Conservation (phyloP, 2,888 invertebrate genomes). For the Elmis aenea region DNA sequence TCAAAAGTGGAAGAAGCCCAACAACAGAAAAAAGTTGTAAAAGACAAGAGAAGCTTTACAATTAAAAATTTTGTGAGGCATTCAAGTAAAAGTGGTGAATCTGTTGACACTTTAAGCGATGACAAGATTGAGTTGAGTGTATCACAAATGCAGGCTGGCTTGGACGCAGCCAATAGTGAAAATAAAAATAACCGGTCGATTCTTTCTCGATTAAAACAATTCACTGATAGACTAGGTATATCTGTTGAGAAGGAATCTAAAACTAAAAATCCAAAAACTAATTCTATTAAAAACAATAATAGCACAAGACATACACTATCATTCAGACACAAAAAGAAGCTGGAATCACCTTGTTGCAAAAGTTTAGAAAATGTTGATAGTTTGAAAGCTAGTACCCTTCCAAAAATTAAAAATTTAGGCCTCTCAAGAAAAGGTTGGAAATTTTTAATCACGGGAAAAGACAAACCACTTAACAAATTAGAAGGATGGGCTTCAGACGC, state of each 20-base stretch:
- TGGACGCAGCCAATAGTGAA: conserved; percentile 15
- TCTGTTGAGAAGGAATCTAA: conserved; percentile 47
- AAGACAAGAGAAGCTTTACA: conserved; percentile 20
- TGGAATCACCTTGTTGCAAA: conserved; percentile 35
- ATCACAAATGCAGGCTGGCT: conserved; percentile 14
- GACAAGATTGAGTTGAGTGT: conserved; percentile 11
- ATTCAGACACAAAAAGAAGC: conserved; percentile 26
- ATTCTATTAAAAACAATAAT: conserved; percentile 29
- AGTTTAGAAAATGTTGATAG: conserved; percentile 35
- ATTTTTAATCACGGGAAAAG: conserved; percentile 40
- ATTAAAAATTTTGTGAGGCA: conserved; percentile 20
- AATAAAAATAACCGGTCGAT: conserved; percentile 44
- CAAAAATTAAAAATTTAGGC: conserved; percentile 35
- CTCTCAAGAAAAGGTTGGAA: conserved; percentile 40
- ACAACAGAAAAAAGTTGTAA: conserved; percentile 12
- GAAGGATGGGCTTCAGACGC: conserved; percentile 40
- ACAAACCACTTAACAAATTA: conserved; percentile 33
- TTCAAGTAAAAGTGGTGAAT: conserved; percentile 17
- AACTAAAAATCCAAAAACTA: conserved; percentile 27
- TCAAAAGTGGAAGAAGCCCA: conserved; percentile 18
- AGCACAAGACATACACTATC: conserved; percentile 21
- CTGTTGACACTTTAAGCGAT: conserved; percentile 9
- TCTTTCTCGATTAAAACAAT: conserved; percentile 50
- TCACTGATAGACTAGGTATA: conserved; percentile 52
- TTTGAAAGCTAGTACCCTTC: conserved; percentile 38